These are phyloP conservation scores for Cyanocitta stelleri DNA, from an alignment of 2,113 vertebrate species.

Conservation along the genomic window DNA sequence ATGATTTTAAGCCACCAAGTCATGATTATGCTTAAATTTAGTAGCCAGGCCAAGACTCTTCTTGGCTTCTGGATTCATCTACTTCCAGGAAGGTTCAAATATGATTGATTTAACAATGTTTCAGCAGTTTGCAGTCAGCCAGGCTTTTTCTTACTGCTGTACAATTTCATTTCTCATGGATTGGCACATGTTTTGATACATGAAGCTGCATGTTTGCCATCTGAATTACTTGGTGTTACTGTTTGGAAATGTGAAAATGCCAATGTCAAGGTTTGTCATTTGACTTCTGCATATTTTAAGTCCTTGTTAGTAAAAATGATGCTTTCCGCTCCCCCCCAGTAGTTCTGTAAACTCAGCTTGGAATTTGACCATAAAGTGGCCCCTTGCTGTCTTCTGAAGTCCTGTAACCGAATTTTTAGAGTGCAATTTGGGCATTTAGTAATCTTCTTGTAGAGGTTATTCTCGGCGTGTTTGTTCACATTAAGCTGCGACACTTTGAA, in stretches of 20 bases:
- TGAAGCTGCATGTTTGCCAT: neutral
- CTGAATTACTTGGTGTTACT: neutral
- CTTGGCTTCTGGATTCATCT: neutral
- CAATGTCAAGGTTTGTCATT: neutral
- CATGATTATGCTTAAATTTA: neutral
- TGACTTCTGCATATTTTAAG: neutral
- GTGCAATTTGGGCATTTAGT: neutral
- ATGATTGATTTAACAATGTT: neutral
- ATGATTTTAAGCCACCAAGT: neutral
- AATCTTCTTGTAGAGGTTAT: neutral
- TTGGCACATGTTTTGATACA: neutral
- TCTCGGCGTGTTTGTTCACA: neutral
- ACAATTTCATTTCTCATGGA: neutral
- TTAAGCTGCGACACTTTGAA: neutral
- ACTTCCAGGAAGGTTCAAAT: neutral
- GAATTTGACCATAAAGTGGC: neutral
- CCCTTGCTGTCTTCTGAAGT: neutral
- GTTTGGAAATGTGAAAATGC: neutral
- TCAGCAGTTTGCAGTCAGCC: neutral
- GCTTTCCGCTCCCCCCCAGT: neutral
- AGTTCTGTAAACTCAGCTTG: neutral
- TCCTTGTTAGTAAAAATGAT: neutral
- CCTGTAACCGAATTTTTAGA: neutral
- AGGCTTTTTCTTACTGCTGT: neutral
- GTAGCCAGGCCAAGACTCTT: neutral